Base-by-base conservation (phyloP, 2,888 invertebrate species). In the Thecophora atra region DNA sequence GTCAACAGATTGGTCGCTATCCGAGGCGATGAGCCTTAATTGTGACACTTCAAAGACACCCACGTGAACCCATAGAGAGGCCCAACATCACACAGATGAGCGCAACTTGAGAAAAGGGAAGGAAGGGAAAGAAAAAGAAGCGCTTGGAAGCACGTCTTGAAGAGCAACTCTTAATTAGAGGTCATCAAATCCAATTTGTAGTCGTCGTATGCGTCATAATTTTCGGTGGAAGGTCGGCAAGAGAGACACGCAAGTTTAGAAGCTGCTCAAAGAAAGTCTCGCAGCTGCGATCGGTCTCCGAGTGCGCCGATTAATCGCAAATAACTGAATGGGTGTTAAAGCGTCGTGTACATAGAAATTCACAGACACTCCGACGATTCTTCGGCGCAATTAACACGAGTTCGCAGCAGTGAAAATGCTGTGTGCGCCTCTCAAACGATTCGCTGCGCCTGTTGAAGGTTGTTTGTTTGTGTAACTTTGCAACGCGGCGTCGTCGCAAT, bases 291-390 rank as follows among this genome's bases (percentile, higher is more conserved):
- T 37, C 37, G 37, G 37, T 37, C 11, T 11, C 11, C 15, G 3
- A 42, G 63, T n/a, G 6, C 26, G 64, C 44, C 21, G 17, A 24
- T 64, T 47, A 64, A 64, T 62, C 51, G 37, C 37, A 37, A 11
- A 70, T 52, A 30, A 15, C 63, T 63, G 52, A 70, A 62, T 70
- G 63, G 62, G 70, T 63, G 70, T 42, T 63, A 63, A 70, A 17
- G 52, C 52, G 30, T 52, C 5, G 8, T 26, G 44, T 30, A 28
- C 30, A 51, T 51, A 51, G 51, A 24, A 66, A 51, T 51, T 66
- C 65, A 47, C 30, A 62, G 42, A 62, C 42, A 62, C 62, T 19
- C 26, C 1, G n/a, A n/a, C n/a, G 37, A 37, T 37, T 37, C 37
- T 6, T 2, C 11, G 6, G 37, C 37, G 11, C 6, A 37, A 37